phyloP scores from a whole-genome alignment of 2,113 vertebrate species.

The Bubo scandiacus region DNA sequence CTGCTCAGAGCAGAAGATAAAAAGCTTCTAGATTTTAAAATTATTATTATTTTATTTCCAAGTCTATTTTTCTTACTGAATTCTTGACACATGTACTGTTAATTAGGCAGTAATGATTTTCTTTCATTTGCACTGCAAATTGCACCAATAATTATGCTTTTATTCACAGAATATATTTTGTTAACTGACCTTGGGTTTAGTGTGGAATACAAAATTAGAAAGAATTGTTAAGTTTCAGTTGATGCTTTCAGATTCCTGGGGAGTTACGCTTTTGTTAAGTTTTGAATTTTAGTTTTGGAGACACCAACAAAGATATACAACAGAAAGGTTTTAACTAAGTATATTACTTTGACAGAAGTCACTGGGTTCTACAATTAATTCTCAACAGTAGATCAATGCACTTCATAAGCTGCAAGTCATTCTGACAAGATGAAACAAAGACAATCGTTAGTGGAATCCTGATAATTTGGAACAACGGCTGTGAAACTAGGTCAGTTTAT shows the following conservation, averaged over 20 bases:
- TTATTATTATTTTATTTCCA: constrained; percentile 32
- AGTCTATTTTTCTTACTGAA: constrained; percentile 30
- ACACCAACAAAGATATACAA: constrained; percentile 20
- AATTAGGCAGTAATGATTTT: constrained; percentile 62
- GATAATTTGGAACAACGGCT: constrained; percentile 60
- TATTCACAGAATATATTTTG: constrained; percentile 49
- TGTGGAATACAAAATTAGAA: constrained; percentile 52
- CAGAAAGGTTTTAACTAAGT: constrained; percentile 55
- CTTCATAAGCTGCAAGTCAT: constrained; percentile 61
- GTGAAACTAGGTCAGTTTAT: constrained; percentile 69
- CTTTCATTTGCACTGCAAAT: constrained; percentile 63
- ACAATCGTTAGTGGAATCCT: constrained; percentile 59
- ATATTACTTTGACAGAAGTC: constrained; percentile 70
- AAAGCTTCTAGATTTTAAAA: constrained; percentile 12
- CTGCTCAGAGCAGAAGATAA: constrained; percentile 43
- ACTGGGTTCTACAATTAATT: constrained; percentile 62
- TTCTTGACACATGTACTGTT: constrained; percentile 54
- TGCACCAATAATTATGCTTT: constrained; percentile 63
- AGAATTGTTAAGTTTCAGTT: constrained; percentile 4
- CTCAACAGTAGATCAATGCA: constrained; percentile 65
- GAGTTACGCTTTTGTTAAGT: constrained; percentile 32
- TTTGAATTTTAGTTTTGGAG: constrained; percentile 61
- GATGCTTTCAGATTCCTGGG: constrained; percentile 19
- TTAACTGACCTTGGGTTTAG: constrained; percentile 54
- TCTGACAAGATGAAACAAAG: constrained; percentile 71